These are phyloP conservation scores for Plemyria rubiginata DNA, from an alignment of 2,888 invertebrate species.

Conservation along the genomic window DNA sequence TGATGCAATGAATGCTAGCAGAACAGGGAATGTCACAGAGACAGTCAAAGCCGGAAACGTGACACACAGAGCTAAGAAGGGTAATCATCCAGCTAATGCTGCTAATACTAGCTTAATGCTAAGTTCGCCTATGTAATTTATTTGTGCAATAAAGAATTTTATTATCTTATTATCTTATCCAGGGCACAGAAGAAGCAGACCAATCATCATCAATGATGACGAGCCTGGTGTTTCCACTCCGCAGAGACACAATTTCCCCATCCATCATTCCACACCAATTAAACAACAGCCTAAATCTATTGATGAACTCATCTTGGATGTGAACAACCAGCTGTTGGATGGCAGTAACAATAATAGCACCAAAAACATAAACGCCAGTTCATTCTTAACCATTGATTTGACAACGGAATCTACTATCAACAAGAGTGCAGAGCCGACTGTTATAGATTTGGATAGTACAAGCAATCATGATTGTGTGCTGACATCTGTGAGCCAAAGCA, in stretches of 20 bases:
- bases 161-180: too few relatives aligned
- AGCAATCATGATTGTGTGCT: conserved; percentile 56
- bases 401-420: conserved; percentile 50
- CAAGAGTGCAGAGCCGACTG: conserved; percentile 27
- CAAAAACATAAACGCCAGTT: conserved; percentile 61
- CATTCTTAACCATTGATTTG: conserved; percentile 72
- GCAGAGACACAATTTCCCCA: conserved; percentile 1
- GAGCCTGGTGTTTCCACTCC: conserved; percentile 18
- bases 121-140: too few relatives aligned
- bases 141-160: neutral
- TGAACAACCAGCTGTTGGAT: conserved; percentile 30
- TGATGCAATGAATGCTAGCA: neutral
- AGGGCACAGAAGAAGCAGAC: neutral
- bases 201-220: conserved; percentile 29
- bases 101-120: too few relatives aligned
- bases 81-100: too few relatives aligned
- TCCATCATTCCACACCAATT: conserved; percentile 25
- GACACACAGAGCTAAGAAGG: neutral
- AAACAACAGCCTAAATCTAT: conserved; percentile 2
- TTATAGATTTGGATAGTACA: conserved; percentile 58
- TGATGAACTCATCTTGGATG: conserved; percentile 22
- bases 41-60: neutral
- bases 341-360: conserved; percentile 54
- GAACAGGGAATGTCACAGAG: neutral
- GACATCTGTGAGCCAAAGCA: conserved; percentile 51